Evolutionary conservation across 37 sponge, comb jelly and placozoan species (phyloP), one percentile per base, ranked within the genome.

Genomic region (Halisarca cf. caerulea): DNA sequence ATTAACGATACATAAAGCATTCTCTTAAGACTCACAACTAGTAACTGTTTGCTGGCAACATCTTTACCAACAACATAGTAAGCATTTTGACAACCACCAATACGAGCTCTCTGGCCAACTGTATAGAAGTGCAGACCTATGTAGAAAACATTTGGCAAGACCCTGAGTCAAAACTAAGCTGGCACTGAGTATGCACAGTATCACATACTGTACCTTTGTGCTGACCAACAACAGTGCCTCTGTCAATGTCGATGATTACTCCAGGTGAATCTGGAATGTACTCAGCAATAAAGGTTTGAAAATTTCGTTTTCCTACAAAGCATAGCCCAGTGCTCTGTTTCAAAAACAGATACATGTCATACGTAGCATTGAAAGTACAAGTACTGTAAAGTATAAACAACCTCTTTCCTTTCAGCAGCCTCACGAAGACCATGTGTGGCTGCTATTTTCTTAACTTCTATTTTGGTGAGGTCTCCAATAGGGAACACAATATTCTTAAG

Each of bases 321-420:
- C 96, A 95, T 2, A 95, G 64, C 15, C 96, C 96, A 86, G 85
- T 85, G 55, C 96, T 95, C 93, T 94, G 66, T 21, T 47, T 47
- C 6, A 14, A 47, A n/a, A n/a, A n/a, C n/a, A n/a, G n/a, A n/a
- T n/a, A n/a, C n/a, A n/a, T n/a, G n/a, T n/a, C n/a, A n/a, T n/a
- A n/a, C n/a, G n/a, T n/a, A n/a, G n/a, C n/a, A n/a, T n/a, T n/a
- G n/a, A n/a, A n/a, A n/a, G n/a, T n/a, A n/a, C n/a, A n/a, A n/a
- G n/a, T n/a, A n/a, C n/a, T n/a, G n/a, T n/a, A n/a, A n/a, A n/a
- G n/a, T n/a, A 17, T 54, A 54, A 54, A 54, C 17, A 32, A 93
- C 94, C 85, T 95, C 95, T 68, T 84, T 91, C 79, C 71, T 61
- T 1, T 58, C 34, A 37, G 92, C 86, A 62, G 89, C 84, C 9